These are phyloP conservation scores for Hylaeus anthracinus DNA, from an alignment of 1,140 invertebrate genomes.

Conservation along the genomic window DNA sequence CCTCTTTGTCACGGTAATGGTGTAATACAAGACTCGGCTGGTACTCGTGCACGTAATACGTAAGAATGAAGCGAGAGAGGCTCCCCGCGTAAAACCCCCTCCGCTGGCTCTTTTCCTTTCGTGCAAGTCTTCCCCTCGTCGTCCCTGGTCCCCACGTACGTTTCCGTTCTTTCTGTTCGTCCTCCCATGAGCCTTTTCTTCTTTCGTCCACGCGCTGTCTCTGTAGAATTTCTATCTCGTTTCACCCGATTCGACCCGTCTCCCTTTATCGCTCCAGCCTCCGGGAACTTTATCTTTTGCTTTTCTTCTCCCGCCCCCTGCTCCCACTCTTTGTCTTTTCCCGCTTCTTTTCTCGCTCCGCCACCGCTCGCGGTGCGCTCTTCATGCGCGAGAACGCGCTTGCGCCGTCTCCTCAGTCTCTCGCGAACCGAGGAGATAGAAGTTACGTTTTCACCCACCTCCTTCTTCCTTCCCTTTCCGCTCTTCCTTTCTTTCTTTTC, in stretches of 20 bases:
- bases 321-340: conserved; percentile 40
- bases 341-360: conserved; percentile 41
- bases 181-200: conserved; percentile 48
- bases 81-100: neutral
- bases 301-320: conserved; percentile 29
- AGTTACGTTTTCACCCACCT: conserved; percentile 31
- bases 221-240: conserved; percentile 38
- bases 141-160: neutral
- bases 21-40: conserved; percentile 57
- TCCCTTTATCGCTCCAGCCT: neutral
- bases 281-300: conserved; percentile 28
- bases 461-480: neutral
- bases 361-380: neutral
- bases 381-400: conserved; percentile 25
- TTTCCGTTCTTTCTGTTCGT: conserved; percentile 58
- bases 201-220: conserved; percentile 11
- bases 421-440: conserved; percentile 37
- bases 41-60: conserved; percentile 52
- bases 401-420: conserved; percentile 35
- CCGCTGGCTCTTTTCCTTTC: neutral
- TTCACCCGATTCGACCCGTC: conserved; percentile 29
- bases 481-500: neutral
- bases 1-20: conserved; percentile 61
- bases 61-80: conserved; percentile 56
- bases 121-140: conserved; percentile 3